Base-by-base conservation (phyloP, 2,888 invertebrate genomes). In the Amblyteles armatorius region DNA sequence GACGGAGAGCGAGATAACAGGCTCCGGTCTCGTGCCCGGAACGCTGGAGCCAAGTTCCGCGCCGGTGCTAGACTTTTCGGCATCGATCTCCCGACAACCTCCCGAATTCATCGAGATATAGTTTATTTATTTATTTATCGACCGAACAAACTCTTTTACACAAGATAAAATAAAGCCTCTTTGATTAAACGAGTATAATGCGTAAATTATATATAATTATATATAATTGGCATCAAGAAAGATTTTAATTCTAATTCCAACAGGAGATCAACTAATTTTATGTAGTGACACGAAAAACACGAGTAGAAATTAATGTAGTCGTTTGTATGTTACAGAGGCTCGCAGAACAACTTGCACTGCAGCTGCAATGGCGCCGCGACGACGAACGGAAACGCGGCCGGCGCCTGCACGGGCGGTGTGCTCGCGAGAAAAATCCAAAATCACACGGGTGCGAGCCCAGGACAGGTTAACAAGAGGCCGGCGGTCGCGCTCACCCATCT, bases 401-500 rank as follows among this genome's bases (percentile, higher is more conserved):
- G 94, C 29, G 91, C 89, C n/a, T 91, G 92, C 81, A 88, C 90
- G 83, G 93, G 95, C 60, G 94, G 95, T 40, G 94, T 95, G 87
- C 94, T 96, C 87, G 96, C 95, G 11, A 96, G 96, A 19, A 97
- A 97, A 94, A 95, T 97, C 74, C 97, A 96, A 84, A 97, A 97
- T 92, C 92, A 93, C 87, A 96, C 95, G 82, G 96, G 95, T 87
- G 96, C 96, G 26, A 96, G 92, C 76, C 91, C 92, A 1, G 92
- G 92, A 2, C 92, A 96, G 91, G 94, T 95, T 57, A 95, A 95
- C 90, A 97, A 97, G 93, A 97, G 96, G 91, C 97, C 97, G 2
- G 96, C 96, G 94, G 97, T 96, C 50, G 94, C 97, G 71, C 95
- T 98, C 87, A 97, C 97, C 82, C 97, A 98, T 93, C 94, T 98